Evolutionary conservation across 2,797 vertebrate genomes (phyloP).

Genomic region (Sciurus carolinensis): DNA sequence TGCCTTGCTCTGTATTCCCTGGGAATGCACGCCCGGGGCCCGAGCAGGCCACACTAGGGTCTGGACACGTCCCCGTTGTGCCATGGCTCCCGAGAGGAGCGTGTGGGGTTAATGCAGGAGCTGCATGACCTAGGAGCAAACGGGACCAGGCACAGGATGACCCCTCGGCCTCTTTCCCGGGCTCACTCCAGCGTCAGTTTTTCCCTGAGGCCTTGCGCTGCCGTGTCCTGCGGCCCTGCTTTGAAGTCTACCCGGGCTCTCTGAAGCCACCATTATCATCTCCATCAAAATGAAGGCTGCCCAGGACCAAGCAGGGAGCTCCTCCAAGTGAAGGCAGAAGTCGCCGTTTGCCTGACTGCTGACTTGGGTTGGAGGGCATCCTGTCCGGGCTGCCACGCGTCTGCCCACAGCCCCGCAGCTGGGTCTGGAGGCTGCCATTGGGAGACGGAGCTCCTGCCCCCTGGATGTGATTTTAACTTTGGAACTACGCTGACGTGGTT

Average conservation of each 20-base stretch:
- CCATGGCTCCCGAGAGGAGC: neutral
- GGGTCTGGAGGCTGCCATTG: neutral
- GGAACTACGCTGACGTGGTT: neutral
- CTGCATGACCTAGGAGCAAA: neutral
- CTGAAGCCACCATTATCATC: neutral
- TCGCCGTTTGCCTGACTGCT: neutral
- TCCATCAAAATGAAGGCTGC: neutral
- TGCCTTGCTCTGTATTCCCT: neutral
- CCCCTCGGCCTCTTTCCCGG: neutral
- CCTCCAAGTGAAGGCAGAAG: neutral
- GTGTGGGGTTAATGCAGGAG: neutral
- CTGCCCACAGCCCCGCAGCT: no score
- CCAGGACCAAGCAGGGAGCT: neutral
- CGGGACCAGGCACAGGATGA: no score
- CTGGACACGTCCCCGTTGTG: neutral
- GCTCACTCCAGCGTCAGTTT: neutral
- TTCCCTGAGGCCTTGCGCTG: neutral
- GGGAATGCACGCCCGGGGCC: neutral
- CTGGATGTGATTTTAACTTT: neutral
- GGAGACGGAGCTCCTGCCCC: neutral
- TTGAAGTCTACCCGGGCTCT: neutral
- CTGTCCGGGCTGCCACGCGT: rapidly evolving
- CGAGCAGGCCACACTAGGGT: neutral
- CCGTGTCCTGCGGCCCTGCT: neutral
- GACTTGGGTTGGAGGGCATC: neutral